Base-by-base conservation (phyloP, 2,888 invertebrate genomes). In the Acleris emargana region DNA sequence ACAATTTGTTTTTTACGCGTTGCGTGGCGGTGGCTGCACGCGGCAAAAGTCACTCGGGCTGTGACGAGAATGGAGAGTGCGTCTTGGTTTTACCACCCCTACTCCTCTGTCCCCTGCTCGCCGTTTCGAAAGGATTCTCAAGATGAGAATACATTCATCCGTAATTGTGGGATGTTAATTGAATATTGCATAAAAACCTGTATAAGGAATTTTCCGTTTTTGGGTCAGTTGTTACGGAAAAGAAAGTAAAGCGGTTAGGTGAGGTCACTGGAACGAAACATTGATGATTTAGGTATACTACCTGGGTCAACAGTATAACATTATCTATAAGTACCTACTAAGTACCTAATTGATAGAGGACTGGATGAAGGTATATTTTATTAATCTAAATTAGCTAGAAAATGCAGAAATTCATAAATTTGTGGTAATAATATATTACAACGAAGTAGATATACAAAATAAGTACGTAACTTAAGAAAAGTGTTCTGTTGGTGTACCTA, bases 61-160 rank as follows among this genome's bases (percentile, higher is more conserved):
- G 83, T 92, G 88, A 77, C 82, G 84, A 82, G 83, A 70, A 81
- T 82, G 79, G 80, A 81, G 79, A 75, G 70, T 77, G 84, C 77
- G 83, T 79, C 81, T 81, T 77, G 75, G 87, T 92, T 92, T 91
- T 91, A 91, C 90, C 89, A 85, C 88, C 89, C 91, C 92, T 91
- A 86, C 91, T 88, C 85, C 80, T 73, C 60, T 72, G 77, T 76
- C 87, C 89, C 88, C 88, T 86, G 81, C 89, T 87, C 75, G 75
- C 69, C 71, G 76, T 91, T 91, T 90, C 87, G 91, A 91, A 91
- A 92, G 91, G 91, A 90, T 83, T 76, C 73, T 70, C 73, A 71
- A 75, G 84, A 84, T 81, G 83, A 80, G 82, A 82, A 81, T 78
- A 79, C 74, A 76, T 75, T 73, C 68, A 69, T 67, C 72, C 62